These are phyloP conservation scores for Crepidodera aurea DNA, from an alignment of 2,888 invertebrate genomes.

Conservation along the genomic window DNA sequence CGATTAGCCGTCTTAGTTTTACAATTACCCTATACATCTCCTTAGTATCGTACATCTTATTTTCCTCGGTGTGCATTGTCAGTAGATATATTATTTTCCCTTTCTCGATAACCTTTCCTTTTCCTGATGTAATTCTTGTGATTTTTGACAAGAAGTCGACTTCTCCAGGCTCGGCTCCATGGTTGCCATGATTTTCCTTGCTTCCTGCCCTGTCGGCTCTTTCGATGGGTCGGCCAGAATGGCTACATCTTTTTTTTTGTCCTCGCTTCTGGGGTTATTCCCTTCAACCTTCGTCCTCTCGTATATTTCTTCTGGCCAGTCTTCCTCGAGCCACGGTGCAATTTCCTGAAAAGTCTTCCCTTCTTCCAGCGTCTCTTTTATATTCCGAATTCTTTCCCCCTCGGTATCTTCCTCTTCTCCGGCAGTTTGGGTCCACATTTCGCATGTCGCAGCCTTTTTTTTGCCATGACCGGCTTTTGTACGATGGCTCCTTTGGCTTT, in stretches of 20 bases:
- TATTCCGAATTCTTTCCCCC: too few species aligned
- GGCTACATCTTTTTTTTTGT: background rate
- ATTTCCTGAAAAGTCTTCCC: background rate
- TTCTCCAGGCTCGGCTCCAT: background rate
- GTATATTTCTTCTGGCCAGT: background rate
- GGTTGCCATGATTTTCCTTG: background rate
- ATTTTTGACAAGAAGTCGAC: background rate
- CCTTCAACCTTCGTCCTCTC: background rate
- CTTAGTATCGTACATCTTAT: background rate
- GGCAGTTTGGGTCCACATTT: background rate
- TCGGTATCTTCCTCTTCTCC: background rate
- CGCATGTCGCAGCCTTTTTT: background rate
- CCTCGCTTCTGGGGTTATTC: background rate
- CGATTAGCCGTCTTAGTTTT: background rate
- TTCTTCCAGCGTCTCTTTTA: too few species aligned
- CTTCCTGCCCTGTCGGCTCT: background rate
- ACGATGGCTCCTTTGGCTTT: background rate
- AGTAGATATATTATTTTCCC: background rate
- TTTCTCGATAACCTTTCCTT: background rate
- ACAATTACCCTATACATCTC: background rate
- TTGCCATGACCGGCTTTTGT: background rate
- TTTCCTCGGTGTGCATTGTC: background rate
- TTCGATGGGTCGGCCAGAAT: background rate
- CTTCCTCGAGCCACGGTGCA: background rate
- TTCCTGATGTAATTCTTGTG: background rate